Conservation (phyloP, 2,113 vertebrate species). For the Spea bombifrons region DNA sequence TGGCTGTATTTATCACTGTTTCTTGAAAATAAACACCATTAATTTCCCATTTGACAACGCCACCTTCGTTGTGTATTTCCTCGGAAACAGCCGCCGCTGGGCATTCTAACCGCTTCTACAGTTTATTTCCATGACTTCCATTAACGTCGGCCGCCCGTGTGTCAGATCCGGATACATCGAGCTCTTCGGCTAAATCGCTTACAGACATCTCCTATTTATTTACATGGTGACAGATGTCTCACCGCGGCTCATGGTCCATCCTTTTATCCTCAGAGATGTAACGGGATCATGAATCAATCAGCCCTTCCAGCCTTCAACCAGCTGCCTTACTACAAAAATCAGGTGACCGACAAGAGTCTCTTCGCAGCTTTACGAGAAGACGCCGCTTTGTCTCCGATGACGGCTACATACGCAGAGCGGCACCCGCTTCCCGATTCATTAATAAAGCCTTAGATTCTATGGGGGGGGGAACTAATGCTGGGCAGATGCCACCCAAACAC, state of each 20-base stretch:
- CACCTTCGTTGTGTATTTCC: no score
- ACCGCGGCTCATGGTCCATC: slow-evolving; percentile 15
- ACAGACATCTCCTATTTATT: slow-evolving; percentile 9
- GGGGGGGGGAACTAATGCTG: neutral
- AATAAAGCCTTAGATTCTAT: neutral
- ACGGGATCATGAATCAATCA: slow-evolving; percentile 40
- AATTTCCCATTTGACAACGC: no score
- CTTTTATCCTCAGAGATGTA: slow-evolving; percentile 17
- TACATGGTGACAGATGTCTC: slow-evolving; percentile 32
- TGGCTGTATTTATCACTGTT: no score
- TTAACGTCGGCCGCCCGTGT: neutral
- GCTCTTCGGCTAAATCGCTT: neutral
- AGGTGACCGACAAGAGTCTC: slow-evolving; percentile 21
- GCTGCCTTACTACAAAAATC: slow-evolving; percentile 24
- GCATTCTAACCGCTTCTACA: no score
- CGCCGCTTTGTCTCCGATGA: slow-evolving; percentile 26
- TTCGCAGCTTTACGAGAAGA: slow-evolving; percentile 20
- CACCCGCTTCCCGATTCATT: neutral
- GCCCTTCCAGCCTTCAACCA: slow-evolving; percentile 17
- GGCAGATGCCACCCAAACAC: slow-evolving; percentile 31
- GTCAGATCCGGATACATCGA: neutral
- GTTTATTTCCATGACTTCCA: no score
- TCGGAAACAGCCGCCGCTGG: no score
- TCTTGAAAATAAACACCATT: no score
- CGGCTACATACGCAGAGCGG: neutral